Conservation (phyloP, 1,140 invertebrate species). For the Sycobia sp. region DNA sequence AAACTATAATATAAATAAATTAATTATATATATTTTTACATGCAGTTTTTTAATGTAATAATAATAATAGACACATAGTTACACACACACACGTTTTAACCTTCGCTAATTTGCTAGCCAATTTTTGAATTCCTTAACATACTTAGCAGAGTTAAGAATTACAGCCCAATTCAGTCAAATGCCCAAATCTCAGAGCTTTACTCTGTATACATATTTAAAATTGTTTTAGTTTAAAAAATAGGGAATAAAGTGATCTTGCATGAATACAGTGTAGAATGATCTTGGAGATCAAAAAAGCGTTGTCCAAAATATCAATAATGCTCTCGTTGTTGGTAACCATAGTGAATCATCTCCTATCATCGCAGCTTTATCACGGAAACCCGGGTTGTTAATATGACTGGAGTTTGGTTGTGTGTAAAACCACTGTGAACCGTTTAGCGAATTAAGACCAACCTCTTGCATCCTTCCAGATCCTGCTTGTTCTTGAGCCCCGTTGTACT, state of each 20-base stretch:
- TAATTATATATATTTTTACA: conserved; percentile 2
- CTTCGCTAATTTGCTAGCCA: conserved; percentile 60
- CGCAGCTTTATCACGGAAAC: conserved; percentile 3
- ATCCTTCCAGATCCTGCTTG: conserved; percentile 59
- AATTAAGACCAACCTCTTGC: conserved; percentile 64
- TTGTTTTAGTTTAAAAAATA: conserved; percentile 46
- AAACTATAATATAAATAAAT: conserved; percentile 16
- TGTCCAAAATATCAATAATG: conserved; percentile 16
- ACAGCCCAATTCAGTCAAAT: conserved; percentile 45
- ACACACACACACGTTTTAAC: no score
- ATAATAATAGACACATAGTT: conserved; percentile 7
- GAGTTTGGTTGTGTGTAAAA: conserved; percentile 39
- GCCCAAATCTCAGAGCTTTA: conserved; percentile 32
- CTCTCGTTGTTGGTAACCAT: conserved; percentile 24
- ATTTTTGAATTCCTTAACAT: conserved; percentile 58
- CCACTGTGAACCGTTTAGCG: conserved; percentile 55
- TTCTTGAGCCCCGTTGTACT: conserved; percentile 52
- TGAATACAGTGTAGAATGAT: conserved; percentile 35
- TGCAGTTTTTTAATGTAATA: not conserved
- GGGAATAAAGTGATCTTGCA: conserved; percentile 58
- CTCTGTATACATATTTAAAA: conserved; percentile 24
- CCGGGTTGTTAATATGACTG: conserved; percentile 22
- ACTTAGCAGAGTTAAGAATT: conserved; percentile 59
- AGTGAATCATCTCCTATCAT: conserved; percentile 33
- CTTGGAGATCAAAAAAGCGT: conserved; percentile 25